Conservation (phyloP, 2,797 vertebrate species). For the Acridotheres tristis region DNA sequence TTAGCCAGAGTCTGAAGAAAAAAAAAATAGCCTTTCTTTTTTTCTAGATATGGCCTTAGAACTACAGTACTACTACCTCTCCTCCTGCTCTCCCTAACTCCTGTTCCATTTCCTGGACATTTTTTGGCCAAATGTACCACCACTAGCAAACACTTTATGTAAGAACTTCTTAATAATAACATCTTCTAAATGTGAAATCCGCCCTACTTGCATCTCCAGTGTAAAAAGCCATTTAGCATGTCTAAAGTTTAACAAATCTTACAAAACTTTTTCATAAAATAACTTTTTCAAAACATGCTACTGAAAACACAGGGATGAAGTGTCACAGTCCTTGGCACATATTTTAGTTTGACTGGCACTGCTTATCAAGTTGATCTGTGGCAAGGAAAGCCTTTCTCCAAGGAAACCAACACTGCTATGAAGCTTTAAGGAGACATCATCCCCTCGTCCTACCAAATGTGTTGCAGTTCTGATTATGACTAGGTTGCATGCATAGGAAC, state of each 20-base stretch:
- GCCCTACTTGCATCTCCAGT: background rate
- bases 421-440: background rate
- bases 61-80: background rate
- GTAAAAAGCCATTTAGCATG: background rate
- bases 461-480: background rate
- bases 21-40: background rate
- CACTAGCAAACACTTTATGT: background rate
- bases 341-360: background rate
- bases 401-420: background rate
- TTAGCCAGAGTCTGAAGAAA: background rate
- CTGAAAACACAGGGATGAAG: background rate
- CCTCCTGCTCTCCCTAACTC: background rate
- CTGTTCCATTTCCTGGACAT: background rate
- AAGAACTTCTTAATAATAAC: background rate
- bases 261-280: background rate
- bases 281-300: background rate
- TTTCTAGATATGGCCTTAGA: background rate
- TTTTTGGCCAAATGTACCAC: background rate
- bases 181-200: background rate
- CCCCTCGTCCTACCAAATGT: rapidly evolving
- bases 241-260: background rate
- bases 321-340: background rate
- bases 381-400: background rate
- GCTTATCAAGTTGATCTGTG: background rate
- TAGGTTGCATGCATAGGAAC: background rate